Evolutionary conservation across 1,140 invertebrate species (phyloP).

Genomic region (Monomorium pharaonis): DNA sequence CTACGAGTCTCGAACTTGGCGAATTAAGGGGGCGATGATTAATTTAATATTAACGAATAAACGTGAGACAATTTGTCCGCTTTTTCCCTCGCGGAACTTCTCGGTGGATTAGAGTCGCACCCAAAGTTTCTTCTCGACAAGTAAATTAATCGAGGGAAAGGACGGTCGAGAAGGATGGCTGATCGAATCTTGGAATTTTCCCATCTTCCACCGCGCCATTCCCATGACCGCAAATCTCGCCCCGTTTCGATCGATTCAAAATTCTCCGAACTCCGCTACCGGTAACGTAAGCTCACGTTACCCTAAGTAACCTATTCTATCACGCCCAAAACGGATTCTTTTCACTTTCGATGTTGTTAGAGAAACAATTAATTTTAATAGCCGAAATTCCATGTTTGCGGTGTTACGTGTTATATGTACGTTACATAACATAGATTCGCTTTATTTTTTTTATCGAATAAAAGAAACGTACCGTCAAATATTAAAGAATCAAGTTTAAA

Average conservation of each 20-base stretch:
- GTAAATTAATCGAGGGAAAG: conserved; percentile 15
- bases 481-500: too few species aligned
- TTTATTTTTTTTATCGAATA: too few species aligned
- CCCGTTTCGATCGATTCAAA: conserved; percentile 38
- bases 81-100: background rate
- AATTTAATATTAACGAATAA: conserved; percentile 25
- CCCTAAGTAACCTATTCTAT: background rate
- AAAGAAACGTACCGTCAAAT: too few species aligned
- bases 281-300: background rate
- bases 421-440: too few species aligned
- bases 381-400: background rate
- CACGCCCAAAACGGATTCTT: background rate
- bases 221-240: conserved; percentile 32
- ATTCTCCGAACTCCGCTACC: background rate
- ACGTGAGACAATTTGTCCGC: background rate
- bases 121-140: conserved; percentile 29
- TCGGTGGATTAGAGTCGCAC: background rate
- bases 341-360: background rate
- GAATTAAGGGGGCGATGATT: background rate
- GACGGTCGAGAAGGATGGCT: background rate
- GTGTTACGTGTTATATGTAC: background rate
- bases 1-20: background rate
- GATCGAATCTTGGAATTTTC: conserved; percentile 49
- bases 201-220: background rate
- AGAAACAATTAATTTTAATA: background rate